Percentiles rank a stretch among this genome's conserved stretches.
These are phyloP conservation scores for Phrynosoma blainvillii DNA, from an alignment of 2,113 vertebrate genomes.

Conservation along the genomic window DNA sequence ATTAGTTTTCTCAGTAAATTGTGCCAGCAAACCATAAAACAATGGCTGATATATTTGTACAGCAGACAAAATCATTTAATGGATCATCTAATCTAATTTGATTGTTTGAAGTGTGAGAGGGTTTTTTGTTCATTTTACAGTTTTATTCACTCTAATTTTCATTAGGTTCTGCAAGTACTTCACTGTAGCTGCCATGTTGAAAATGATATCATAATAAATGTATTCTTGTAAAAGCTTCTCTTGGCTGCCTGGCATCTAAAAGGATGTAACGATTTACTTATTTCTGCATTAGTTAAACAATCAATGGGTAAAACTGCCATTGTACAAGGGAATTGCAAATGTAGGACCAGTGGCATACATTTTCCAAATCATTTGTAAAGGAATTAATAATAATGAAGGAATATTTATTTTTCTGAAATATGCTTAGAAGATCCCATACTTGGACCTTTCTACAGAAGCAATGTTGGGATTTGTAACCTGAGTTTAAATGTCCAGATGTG, in stretches of 20 bases:
- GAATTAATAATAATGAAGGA: neutral
- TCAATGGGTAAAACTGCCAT: neutral
- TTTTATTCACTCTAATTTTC: constrained; percentile 12
- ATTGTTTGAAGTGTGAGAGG: neutral
- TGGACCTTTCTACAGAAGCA: neutral
- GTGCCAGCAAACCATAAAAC: neutral
- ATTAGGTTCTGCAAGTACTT: neutral
- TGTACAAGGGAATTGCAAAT: neutral
- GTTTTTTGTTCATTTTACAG: neutral
- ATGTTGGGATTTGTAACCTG: neutral
- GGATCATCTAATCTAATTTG: constrained; percentile 12
- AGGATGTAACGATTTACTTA: constrained; percentile 13
- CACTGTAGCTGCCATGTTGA: neutral
- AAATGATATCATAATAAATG: constrained; percentile 19
- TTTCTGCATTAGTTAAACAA: constrained; percentile 10
- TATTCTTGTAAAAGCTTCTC: constrained; percentile 22
- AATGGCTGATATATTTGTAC: constrained; percentile 2
- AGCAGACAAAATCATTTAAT: constrained; percentile 12
- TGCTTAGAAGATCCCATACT: neutral
- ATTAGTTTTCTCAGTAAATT: neutral
- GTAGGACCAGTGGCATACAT: neutral
- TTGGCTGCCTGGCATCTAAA: constrained; percentile 11
- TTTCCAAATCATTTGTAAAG: neutral
- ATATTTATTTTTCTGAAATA: neutral
- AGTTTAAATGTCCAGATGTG: too few relatives aligned